Base-by-base conservation (phyloP, 2,113 vertebrate species). In the Speoplatyrhinus poulsoni region DNA sequence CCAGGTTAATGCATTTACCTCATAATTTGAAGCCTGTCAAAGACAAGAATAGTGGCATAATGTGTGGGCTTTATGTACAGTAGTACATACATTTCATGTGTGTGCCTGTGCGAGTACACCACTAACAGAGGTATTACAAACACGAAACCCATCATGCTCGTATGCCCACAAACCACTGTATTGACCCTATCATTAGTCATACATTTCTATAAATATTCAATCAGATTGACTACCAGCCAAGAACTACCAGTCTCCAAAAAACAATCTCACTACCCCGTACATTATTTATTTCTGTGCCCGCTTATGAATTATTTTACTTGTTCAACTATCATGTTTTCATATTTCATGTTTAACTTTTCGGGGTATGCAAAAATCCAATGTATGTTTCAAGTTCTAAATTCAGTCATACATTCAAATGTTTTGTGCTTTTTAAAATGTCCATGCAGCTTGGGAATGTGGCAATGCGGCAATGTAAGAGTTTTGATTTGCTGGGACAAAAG, bases 131-230 rank as follows among this genome's bases (percentile, higher is more conserved):
- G 10, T 36, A 62, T 12, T 65, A 62, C 72, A 77, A 87, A 85
- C 68, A 72, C 63, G 75, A 82, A 68, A 71, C 76, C 69, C 78
- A 74, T 66, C 70, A 82, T 80, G 55, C 71, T 82, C 66, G 56
- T 76, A 79, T 87, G 75, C 84, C 83, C 82, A 81, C 82, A 83
- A 83, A 76, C 82, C 72, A 83, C 76, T 80, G 70, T 69, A 76
- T 77, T 76, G 82, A 82, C 76, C 81, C 59, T 77, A 82, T 84
- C 88, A 84, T 89, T 89, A 86, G 82, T 86, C 85, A 89, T 77
- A 85, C 77, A 73, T 74, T 85, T 89, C 83, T 85, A 89, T 89
- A 88, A 89, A 91, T 89, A 91, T 91, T 87, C 85, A 84, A 89
- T 85, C 78, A 86, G 78, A 67, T 75, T 82, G 82, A 88, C 77